Percentiles rank a stretch among this genome's conserved stretches.
These are phyloP conservation scores for Rhagologus leucostigma DNA, from an alignment of 2,113 vertebrate species.

Conservation along the genomic window DNA sequence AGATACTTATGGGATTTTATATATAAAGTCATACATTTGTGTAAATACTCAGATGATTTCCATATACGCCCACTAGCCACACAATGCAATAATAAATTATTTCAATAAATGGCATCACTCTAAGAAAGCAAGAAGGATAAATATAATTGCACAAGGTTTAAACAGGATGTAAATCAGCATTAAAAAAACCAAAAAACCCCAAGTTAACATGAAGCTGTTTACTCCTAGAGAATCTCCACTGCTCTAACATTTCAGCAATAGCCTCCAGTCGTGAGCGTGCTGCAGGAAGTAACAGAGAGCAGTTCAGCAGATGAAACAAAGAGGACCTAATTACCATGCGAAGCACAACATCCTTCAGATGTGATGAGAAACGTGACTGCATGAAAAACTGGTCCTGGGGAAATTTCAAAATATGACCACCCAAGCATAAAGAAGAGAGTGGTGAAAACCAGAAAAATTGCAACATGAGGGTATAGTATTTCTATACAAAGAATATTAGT, in stretches of 20 bases:
- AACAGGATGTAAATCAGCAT: slow-evolving; percentile 48
- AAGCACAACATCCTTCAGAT: slow-evolving; percentile 83
- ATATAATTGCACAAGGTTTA: slow-evolving; percentile 45
- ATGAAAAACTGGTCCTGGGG: slow-evolving; percentile 76
- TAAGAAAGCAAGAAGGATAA: slow-evolving; percentile 30
- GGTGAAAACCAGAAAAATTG: slow-evolving; percentile 42
- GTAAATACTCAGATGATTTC: slow-evolving; percentile 41
- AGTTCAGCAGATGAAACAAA: slow-evolving; percentile 79
- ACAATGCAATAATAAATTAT: slow-evolving; percentile 22
- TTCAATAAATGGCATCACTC: slow-evolving; percentile 30
- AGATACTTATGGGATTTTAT: neutral
- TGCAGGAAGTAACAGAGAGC: slow-evolving; percentile 64
- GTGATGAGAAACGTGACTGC: slow-evolving; percentile 82
- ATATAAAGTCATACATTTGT: neutral
- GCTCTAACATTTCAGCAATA: slow-evolving; percentile 50
- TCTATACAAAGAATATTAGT: slow-evolving; percentile 28
- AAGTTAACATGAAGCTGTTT: slow-evolving; percentile 37
- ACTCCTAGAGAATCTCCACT: slow-evolving; percentile 35
- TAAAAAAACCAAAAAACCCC: neutral
- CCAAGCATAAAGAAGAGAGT: slow-evolving; percentile 76
- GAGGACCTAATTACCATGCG: slow-evolving; percentile 84
- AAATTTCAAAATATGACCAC: slow-evolving; percentile 84
- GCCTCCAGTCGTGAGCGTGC: slow-evolving; percentile 56
- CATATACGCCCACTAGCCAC: neutral
- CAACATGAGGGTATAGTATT: neutral